phyloP scores from a whole-genome alignment of 2,797 vertebrate genomes.

The Thamnophis elegans region DNA sequence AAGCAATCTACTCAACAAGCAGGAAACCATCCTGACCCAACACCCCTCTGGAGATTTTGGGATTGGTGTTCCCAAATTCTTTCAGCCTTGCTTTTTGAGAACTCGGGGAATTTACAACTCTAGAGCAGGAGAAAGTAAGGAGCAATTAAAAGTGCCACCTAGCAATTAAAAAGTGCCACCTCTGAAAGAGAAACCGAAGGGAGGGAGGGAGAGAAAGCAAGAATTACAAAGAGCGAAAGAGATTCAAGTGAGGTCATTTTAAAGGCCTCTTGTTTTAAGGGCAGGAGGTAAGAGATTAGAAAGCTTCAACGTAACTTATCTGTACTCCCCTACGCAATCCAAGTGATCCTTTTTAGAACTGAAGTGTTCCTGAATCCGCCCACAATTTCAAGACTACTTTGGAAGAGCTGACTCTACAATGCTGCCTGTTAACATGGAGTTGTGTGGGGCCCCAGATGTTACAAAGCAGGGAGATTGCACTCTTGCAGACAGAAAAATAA shows the following conservation, averaged over 20 bases:
- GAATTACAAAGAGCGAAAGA: not conserved
- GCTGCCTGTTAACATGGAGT: not conserved
- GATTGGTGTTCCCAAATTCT: not conserved
- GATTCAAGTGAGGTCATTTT: not conserved
- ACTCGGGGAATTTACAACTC: not conserved
- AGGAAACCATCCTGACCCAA: not conserved
- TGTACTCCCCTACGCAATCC: not conserved
- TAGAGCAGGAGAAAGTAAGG: not conserved
- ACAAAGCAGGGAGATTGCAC: not conserved
- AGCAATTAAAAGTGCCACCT: not conserved
- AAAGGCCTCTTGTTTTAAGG: not conserved
- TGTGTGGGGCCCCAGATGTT: constrained; percentile 1
- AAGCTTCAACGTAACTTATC: not conserved
- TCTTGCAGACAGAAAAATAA: not conserved
- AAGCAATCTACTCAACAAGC: no score
- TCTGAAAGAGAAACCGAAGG: not conserved
- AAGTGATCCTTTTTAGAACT: not conserved
- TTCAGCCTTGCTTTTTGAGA: not conserved
- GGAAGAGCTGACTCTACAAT: not conserved
- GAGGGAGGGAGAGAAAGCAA: not conserved
- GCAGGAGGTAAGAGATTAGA: not conserved
- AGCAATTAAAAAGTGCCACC: not conserved
- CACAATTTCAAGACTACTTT: not conserved
- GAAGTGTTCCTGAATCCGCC: not conserved
- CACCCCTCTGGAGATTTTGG: not conserved